phyloP scores from a whole-genome alignment of 1,140 invertebrate species.

The Trichonephila inaurata region DNA sequence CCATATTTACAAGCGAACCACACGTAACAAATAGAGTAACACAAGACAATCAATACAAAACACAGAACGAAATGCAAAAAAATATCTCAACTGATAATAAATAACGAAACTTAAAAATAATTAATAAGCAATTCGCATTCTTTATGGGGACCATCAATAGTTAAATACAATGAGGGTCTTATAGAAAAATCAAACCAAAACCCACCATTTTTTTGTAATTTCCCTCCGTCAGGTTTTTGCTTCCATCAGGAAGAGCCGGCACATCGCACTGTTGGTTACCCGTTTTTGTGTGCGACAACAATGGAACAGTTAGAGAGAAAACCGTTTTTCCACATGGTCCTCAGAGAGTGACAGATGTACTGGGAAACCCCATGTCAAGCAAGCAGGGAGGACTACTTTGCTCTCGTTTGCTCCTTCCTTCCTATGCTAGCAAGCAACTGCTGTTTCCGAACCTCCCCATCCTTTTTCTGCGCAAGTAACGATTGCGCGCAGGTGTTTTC shows the following conservation, averaged over 20 bases:
- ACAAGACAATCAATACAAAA: too few species aligned
- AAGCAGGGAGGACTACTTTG: not conserved
- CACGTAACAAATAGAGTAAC: too few species aligned
- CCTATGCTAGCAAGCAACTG: not conserved
- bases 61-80: too few species aligned
- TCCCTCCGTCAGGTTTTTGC: slow-evolving; percentile 47
- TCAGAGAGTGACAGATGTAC: slow-evolving; percentile 36
- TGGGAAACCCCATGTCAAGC: slow-evolving; percentile 34
- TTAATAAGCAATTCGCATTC: too few species aligned
- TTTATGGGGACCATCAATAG: too few species aligned
- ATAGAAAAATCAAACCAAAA: not conserved
- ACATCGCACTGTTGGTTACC: slow-evolving; percentile 68
- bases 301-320: not conserved
- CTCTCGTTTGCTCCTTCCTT: not conserved
- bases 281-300: slow-evolving; percentile 34
- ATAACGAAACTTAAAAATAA: too few species aligned
- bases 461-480: slow-evolving; percentile 44
- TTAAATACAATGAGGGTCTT: too few species aligned
- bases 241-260: slow-evolving; percentile 31
- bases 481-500: slow-evolving; percentile 34
- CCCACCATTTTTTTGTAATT: slow-evolving; percentile 61
- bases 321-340: slow-evolving; percentile 43
- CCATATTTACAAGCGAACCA: too few species aligned
- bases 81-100: too few species aligned
- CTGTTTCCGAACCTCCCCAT: not conserved